Percentiles rank a stretch among this genome's conserved stretches.
These are phyloP conservation scores for Philypnodon macrostomus DNA, from an alignment of 2,797 vertebrate genomes.

Conservation along the genomic window DNA sequence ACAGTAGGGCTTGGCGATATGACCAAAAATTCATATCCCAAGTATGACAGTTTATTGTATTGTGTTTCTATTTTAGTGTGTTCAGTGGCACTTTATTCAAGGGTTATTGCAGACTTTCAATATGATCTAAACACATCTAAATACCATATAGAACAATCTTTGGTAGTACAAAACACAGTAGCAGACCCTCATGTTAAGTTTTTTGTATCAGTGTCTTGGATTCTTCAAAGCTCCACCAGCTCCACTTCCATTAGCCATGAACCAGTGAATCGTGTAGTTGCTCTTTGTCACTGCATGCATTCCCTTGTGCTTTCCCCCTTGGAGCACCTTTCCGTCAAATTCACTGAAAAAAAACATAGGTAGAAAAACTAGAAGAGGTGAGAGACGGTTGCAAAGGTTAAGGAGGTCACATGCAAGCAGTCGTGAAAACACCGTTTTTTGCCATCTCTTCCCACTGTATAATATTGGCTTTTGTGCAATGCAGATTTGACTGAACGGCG, in stretches of 20 bases:
- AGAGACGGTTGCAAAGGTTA: conserved; percentile 40
- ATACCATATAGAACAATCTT: too few relatives aligned
- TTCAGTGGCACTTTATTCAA: too few relatives aligned
- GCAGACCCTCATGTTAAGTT: too few relatives aligned
- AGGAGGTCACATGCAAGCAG: conserved; percentile 38
- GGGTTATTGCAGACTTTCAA: too few relatives aligned
- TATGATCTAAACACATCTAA: too few relatives aligned
- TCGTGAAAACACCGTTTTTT: conserved; percentile 21
- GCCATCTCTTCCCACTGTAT: conserved; percentile 26
- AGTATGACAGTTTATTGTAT: too few relatives aligned
- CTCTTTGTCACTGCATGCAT: conserved; percentile 67
- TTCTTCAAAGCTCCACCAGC: conserved; percentile 51
- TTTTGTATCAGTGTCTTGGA: conserved; percentile 53
- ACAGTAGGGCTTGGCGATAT: too few relatives aligned
- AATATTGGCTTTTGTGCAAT: conserved; percentile 44
- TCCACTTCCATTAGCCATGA: conserved; percentile 66
- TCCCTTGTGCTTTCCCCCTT: conserved; percentile 21
- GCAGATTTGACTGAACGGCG: conserved; percentile 52
- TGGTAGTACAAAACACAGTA: too few relatives aligned
- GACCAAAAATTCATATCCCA: too few relatives aligned
- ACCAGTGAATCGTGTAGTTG: conserved; percentile 79
- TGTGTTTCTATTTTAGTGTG: too few relatives aligned
- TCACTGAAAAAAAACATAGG: conserved; percentile 15
- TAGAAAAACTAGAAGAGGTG: conserved; percentile 34
- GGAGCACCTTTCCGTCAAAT: conserved; percentile 24